These are phyloP conservation scores for Anguilla japonica DNA, from an alignment of 2,113 vertebrate species.

Conservation along the genomic window DNA sequence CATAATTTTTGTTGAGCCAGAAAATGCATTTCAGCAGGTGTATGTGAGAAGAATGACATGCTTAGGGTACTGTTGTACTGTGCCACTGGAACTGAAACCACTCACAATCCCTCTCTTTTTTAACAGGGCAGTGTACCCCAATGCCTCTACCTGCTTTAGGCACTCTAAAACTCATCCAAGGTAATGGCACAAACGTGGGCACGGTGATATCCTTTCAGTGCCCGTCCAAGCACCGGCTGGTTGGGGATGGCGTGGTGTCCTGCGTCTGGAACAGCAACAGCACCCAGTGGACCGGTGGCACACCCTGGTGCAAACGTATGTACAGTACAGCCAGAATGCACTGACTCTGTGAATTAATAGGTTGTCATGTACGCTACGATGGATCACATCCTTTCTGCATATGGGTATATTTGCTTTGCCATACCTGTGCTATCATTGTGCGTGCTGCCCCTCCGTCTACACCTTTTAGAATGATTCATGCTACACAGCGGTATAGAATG, in stretches of 20 bases:
- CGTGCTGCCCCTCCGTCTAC: too few relatives aligned
- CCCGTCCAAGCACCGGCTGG: constrained; percentile 70
- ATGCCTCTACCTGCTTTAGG: constrained; percentile 69
- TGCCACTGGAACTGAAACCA: background rate
- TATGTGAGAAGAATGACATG: background rate
- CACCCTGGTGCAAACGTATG: constrained; percentile 82
- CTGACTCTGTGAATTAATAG: background rate
- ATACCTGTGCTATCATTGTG: background rate
- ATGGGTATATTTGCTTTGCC: background rate
- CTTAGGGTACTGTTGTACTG: too few relatives aligned
- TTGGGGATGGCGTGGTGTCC: constrained; percentile 68
- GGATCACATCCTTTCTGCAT: background rate
- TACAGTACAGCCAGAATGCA: background rate
- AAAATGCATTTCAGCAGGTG: background rate
- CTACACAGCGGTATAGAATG: background rate
- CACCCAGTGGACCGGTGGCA: constrained; percentile 75
- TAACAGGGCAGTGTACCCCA: constrained; percentile 70
- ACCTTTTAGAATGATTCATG: background rate
- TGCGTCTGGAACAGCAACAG: constrained; percentile 72
- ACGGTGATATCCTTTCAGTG: constrained; percentile 80
- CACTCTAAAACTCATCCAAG: constrained; percentile 70
- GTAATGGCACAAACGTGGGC: constrained; percentile 79
- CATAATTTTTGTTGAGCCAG: background rate
- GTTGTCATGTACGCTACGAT: background rate
- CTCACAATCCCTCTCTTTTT: constrained; percentile 27